A percentile compares a stretch with the other conserved stretches of the same genome.
Evolutionary conservation across 2,797 vertebrate species (phyloP).

Genomic region (Megalops cyprinoides): DNA sequence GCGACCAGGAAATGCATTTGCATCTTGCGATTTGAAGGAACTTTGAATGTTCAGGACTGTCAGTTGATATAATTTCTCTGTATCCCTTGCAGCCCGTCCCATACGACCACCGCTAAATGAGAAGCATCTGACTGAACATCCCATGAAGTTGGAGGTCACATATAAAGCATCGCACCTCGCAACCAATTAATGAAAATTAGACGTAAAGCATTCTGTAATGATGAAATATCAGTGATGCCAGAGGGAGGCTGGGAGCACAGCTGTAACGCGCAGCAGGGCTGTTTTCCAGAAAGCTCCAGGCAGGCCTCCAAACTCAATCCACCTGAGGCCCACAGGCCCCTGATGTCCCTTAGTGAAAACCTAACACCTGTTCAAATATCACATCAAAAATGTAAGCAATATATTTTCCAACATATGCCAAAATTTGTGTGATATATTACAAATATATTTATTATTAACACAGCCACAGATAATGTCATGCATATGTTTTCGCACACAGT

Average conservation of each 20-base stretch:
- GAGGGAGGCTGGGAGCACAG: conserved; percentile 31
- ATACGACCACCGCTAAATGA: conserved; percentile 54
- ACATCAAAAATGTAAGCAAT: background rate
- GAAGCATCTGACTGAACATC: conserved; percentile 38
- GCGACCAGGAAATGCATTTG: background rate
- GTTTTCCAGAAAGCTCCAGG: conserved; percentile 43
- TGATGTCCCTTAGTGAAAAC: background rate
- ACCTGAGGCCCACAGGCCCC: conserved; percentile 6
- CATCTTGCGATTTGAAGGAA: conserved; percentile 5
- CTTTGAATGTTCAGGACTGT: background rate
- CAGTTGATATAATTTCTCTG: conserved; percentile 27
- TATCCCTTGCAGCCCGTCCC: background rate
- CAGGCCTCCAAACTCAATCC: conserved; percentile 29
- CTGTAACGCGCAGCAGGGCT: conserved; percentile 19
- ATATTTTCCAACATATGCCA: background rate
- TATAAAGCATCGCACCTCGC: conserved; percentile 30
- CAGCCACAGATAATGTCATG: no score
- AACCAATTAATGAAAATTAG: conserved; percentile 49
- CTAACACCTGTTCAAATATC: background rate
- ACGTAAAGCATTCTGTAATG: conserved; percentile 46
- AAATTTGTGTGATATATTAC: no score
- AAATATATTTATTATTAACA: no score
- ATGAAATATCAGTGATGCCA: conserved; percentile 48
- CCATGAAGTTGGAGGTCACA: background rate
- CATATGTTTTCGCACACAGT: no score